phyloP scores from a whole-genome alignment of 1,140 invertebrate genomes.

The Drosophila auraria region DNA sequence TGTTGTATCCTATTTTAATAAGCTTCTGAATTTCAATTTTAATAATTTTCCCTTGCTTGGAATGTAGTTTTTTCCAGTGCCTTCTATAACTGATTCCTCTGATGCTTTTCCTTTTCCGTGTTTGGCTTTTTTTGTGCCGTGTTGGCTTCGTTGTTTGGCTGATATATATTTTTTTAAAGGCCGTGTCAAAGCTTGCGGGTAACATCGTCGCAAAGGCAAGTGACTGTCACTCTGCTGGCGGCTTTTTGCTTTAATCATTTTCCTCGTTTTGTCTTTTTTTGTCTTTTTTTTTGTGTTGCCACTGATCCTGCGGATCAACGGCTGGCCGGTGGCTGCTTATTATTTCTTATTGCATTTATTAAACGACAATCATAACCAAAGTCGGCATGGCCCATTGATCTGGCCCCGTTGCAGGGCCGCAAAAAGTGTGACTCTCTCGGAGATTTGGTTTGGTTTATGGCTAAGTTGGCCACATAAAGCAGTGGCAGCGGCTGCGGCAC shows the following conservation, averaged over 20 bases:
- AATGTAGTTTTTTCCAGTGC: conserved; percentile 10
- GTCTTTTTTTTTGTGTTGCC: conserved; percentile 29
- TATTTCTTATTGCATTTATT: conserved; percentile 85
- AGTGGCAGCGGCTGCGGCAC: conserved; percentile 15
- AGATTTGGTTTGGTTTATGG: conserved; percentile 84
- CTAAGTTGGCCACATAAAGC: conserved; percentile 81
- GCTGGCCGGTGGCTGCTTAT: conserved; percentile 66
- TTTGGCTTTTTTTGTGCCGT: conserved; percentile 27
- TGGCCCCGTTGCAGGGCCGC: conserved; percentile 40
- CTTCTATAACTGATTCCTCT: conserved; percentile 10
- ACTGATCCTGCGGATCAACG: conserved; percentile 70
- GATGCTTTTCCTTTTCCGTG: conserved; percentile 35
- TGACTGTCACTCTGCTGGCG: conserved; percentile 69
- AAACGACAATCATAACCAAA: conserved; percentile 84
- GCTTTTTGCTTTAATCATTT: conserved; percentile 83
- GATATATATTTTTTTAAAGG: conserved; percentile 29
- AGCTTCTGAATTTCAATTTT: background rate
- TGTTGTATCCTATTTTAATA: background rate
- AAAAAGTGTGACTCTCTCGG: conserved; percentile 79
- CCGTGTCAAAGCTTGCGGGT: conserved; percentile 60
- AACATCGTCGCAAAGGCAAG: conserved; percentile 55
- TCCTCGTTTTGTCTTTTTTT: conserved; percentile 46
- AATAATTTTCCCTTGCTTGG: background rate
- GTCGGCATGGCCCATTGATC: conserved; percentile 68
- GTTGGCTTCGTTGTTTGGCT: conserved; percentile 12